Conservation (phyloP, 1,140 invertebrate genomes). For the Lepidurus packardi region DNA sequence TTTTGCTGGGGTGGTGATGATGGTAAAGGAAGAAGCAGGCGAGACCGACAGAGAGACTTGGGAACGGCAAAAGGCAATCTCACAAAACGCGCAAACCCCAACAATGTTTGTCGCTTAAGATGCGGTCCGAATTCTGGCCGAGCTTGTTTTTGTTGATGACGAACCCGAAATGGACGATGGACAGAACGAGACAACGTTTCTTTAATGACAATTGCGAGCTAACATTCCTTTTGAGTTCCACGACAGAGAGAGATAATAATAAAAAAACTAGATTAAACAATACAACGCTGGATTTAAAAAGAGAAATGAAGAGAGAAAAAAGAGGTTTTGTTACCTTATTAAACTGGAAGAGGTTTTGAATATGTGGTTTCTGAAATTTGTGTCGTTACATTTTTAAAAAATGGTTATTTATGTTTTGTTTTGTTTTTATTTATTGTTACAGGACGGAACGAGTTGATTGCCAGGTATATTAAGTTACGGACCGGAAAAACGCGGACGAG, state of each 20-base stretch:
- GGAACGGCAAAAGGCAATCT: slow-evolving; percentile 14
- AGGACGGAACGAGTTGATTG: slow-evolving; percentile 99
- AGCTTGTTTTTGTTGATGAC: slow-evolving; percentile 36
- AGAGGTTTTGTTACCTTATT: too few species aligned
- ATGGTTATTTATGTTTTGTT: not conserved
- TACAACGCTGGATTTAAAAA: not conserved
- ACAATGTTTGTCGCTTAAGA: slow-evolving; percentile 24
- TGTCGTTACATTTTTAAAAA: not conserved
- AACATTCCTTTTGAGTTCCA: not conserved
- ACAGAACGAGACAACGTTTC: slow-evolving; percentile 58
- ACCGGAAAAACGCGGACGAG: slow-evolving; percentile 98
- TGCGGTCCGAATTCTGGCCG: slow-evolving; percentile 37
- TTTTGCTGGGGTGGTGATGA: not conserved
- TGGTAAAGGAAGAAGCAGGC: slow-evolving; percentile 44
- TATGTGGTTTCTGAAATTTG: too few species aligned
- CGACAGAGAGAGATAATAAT: slow-evolving; percentile 5
- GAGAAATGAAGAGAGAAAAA: not conserved
- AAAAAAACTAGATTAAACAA: not conserved
- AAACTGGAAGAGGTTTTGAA: too few species aligned
- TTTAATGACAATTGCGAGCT: slow-evolving; percentile 25
- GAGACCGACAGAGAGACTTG: slow-evolving; percentile 33
- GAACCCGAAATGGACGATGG: slow-evolving; percentile 51
- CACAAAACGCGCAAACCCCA: slow-evolving; percentile 25
- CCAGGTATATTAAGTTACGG: slow-evolving; percentile 96
- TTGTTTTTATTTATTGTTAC: slow-evolving; percentile 47